Conservation (phyloP, 2,888 invertebrate genomes). For the Tenodera sinensis region DNA sequence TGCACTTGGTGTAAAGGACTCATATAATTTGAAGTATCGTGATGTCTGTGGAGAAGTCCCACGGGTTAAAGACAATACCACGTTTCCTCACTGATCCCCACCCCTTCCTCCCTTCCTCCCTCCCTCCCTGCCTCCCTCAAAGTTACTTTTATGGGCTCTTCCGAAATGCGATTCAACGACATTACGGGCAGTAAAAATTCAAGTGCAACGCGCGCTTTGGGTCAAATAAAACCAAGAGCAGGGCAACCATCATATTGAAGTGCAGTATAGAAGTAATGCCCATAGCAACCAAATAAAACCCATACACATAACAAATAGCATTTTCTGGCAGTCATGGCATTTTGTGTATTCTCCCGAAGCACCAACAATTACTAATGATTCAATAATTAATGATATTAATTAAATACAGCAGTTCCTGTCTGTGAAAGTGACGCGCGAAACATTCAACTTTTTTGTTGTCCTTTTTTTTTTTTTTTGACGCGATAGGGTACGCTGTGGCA, state of each 20-base stretch:
- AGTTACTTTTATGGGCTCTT: neutral
- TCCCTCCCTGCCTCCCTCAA: neutral
- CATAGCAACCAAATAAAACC: neutral
- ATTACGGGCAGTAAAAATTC: neutral
- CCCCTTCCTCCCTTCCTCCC: too few relatives aligned
- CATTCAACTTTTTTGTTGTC: neutral
- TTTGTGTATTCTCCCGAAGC: neutral
- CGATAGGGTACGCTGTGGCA: neutral
- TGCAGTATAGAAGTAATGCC: neutral
- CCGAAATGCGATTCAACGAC: too few relatives aligned
- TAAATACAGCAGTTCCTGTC: neutral
- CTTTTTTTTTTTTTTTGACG: neutral
- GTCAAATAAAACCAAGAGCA: neutral
- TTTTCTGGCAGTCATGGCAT: neutral
- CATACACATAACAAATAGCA: neutral
- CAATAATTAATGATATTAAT: neutral
- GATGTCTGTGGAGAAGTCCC: neutral
- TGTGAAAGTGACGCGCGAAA: neutral
- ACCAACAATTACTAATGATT: neutral
- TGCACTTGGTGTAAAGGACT: neutral
- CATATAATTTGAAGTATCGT: neutral
- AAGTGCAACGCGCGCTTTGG: neutral
- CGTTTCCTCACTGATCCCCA: neutral
- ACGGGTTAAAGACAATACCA: neutral
- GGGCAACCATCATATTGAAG: neutral